Evolutionary conservation across 2,888 invertebrate genomes (phyloP).

Genomic region (Dryomyza anilis): DNA sequence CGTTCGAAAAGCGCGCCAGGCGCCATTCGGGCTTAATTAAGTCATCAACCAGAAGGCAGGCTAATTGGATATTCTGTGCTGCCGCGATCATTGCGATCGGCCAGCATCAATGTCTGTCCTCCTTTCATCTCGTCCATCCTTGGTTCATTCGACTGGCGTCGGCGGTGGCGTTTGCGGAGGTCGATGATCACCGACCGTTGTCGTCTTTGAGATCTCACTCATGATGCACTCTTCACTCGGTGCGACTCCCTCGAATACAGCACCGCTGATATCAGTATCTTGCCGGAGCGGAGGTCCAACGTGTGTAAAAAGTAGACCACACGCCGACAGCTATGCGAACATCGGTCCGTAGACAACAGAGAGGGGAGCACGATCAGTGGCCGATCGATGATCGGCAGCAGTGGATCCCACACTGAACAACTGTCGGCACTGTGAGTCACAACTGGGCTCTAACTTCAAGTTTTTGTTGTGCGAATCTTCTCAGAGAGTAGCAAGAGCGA

Average conservation of each 20-base stretch:
- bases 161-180: conserved; percentile 28
- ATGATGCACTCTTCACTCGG: neutral
- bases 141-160: conserved; percentile 14
- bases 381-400: neutral
- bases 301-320: conserved; percentile 35
- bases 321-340: conserved; percentile 34
- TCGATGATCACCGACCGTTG: conserved; percentile 22
- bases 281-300: conserved; percentile 14
- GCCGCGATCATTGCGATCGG: conserved; percentile 39
- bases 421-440: conserved; percentile 17
- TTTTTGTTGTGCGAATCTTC: too few relatives aligned
- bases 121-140: neutral
- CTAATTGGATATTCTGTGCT: conserved; percentile 62
- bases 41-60: conserved; percentile 62
- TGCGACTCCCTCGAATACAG: conserved; percentile 33
- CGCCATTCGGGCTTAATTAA: conserved; percentile 62
- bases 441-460: too few relatives aligned
- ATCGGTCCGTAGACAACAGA: neutral
- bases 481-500: neutral
- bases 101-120: conserved; percentile 34
- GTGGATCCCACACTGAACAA: conserved; percentile 23
- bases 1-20: conserved; percentile 43
- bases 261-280: conserved; percentile 25
- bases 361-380: neutral
- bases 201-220: conserved; percentile 20